A percentile compares a stretch with the other conserved stretches of the same genome.
Conservation (phyloP, 2,888 invertebrate species). For the Bombylius discolor region DNA sequence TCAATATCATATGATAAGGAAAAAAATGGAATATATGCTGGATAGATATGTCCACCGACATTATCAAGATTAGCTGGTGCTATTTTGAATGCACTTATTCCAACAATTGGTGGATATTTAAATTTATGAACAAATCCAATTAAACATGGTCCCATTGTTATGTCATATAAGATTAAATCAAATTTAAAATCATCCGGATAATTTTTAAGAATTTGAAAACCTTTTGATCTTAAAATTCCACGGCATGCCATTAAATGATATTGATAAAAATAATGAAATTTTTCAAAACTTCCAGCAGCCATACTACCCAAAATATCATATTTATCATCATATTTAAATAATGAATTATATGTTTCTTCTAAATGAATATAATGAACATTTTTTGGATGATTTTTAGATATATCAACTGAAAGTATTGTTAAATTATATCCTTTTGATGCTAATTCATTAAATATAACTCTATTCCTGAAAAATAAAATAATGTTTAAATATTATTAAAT, state of each 20-base stretch:
- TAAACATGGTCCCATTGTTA: slow-evolving; percentile 19
- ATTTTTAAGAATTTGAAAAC: slow-evolving; percentile 18
- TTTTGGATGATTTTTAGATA: slow-evolving; percentile 1
- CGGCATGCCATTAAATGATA: slow-evolving; percentile 12
- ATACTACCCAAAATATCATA: not conserved
- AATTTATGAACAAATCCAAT: slow-evolving; percentile 24
- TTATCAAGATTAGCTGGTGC: slow-evolving; percentile 16
- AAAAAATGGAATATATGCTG: slow-evolving; percentile 20
- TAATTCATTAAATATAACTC: slow-evolving; percentile 7
- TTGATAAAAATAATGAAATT: slow-evolving; percentile 4
- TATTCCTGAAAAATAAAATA: slow-evolving; percentile 8
- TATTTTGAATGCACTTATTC: slow-evolving; percentile 21
- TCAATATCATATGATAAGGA: slow-evolving; percentile 13
- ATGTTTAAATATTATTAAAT: too few relatives aligned
- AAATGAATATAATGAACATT: slow-evolving; percentile 14
- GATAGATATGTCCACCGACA: slow-evolving; percentile 22
- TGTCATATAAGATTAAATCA: slow-evolving; percentile 24
- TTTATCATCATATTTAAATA: not conserved
- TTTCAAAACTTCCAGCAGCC: not conserved
- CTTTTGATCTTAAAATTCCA: slow-evolving; percentile 16
- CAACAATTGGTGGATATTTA: slow-evolving; percentile 25
- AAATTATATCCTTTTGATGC: slow-evolving; percentile 14
- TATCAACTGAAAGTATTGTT: slow-evolving; percentile 12
- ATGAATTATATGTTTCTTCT: slow-evolving; percentile 6
- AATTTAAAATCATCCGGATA: slow-evolving; percentile 24